These are phyloP conservation scores for Genyomyrus donnyi DNA, from an alignment of 2,113 vertebrate genomes.

Conservation along the genomic window DNA sequence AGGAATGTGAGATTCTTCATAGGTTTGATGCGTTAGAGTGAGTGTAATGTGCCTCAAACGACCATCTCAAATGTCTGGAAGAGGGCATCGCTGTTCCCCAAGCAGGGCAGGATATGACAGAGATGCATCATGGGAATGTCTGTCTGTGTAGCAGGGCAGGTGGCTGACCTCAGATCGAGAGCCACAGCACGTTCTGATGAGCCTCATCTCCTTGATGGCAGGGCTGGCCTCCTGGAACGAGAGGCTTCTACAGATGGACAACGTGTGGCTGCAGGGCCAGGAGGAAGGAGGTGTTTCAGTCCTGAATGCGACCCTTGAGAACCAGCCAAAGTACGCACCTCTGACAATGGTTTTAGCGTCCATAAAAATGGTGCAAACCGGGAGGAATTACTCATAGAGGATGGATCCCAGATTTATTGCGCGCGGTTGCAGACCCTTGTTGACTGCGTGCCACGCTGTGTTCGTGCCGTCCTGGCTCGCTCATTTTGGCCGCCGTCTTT, in stretches of 20 bases:
- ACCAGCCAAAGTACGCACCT: neutral
- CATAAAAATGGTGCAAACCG: neutral
- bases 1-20: neutral
- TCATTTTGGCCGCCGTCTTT: neutral
- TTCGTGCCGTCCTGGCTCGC: conserved; percentile 1
- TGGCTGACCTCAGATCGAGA: neutral
- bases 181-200: neutral
- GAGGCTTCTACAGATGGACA: neutral
- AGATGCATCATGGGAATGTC: neutral
- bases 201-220: neutral
- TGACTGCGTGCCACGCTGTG: neutral
- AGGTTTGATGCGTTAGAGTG: neutral
- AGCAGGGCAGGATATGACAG: neutral
- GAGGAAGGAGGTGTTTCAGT: neutral
- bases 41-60: neutral
- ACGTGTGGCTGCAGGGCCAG: neutral
- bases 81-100: neutral
- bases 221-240: neutral
- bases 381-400: neutral
- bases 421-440: neutral
- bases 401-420: neutral
- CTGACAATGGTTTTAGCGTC: neutral
- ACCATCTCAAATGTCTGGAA: neutral
- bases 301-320: neutral
- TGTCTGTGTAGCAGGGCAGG: neutral